Percentiles rank a stretch among this genome's conserved stretches.
Evolutionary conservation across 2,797 vertebrate species (phyloP).

Genomic region (Manis javanica): DNA sequence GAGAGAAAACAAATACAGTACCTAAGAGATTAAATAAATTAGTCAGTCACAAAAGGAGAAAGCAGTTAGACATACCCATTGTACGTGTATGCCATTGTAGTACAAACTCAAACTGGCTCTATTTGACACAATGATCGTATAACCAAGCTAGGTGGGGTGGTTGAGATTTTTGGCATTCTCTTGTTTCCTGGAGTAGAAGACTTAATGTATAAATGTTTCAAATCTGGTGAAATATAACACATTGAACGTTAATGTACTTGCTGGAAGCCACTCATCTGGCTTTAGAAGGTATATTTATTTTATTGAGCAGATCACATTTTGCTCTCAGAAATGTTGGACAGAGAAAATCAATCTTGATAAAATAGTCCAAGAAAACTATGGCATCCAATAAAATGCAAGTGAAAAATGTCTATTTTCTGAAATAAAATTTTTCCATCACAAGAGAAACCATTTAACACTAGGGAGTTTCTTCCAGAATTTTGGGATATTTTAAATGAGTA

Average conservation of each 20-base stretch:
- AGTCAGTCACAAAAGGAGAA: not conserved
- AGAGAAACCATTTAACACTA: constrained; percentile 43
- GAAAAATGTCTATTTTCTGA: not conserved
- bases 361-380: constrained; percentile 22
- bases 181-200: constrained; percentile 17
- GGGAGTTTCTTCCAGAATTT: not conserved
- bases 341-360: constrained; percentile 52
- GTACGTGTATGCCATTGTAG: not conserved
- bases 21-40: not conserved
- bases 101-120: not conserved
- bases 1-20: not conserved
- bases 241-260: constrained; percentile 46
- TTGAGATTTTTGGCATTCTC: constrained; percentile 43
- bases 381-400: constrained; percentile 49
- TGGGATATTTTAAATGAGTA: constrained; percentile 38
- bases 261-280: constrained; percentile 49
- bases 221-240: constrained; percentile 59
- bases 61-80: not conserved
- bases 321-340: constrained; percentile 54
- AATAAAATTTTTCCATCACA: constrained; percentile 34
- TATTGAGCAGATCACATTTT: constrained; percentile 60
- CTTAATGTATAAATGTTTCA: constrained; percentile 42
- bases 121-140: not conserved
- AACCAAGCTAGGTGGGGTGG: not conserved
- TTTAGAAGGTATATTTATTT: constrained; percentile 59